Base-by-base conservation (phyloP, 2,113 vertebrate genomes). In the Synchiropus splendidus region DNA sequence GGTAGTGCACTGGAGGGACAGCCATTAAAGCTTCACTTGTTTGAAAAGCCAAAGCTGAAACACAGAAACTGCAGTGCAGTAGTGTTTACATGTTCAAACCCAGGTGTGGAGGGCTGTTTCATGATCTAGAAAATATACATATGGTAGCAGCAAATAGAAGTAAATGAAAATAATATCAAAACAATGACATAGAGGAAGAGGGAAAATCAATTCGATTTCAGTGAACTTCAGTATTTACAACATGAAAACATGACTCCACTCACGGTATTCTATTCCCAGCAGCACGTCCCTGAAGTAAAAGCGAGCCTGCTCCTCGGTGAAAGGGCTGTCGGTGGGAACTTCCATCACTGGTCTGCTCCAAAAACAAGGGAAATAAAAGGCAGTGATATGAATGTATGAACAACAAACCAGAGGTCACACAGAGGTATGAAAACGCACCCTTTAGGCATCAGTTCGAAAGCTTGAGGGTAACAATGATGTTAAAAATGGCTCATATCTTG, bases 221-320 rank as follows among this genome's bases (percentile, higher is more conserved):
- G 15, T 39, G 5, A 21, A 18, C 6, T 10, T 15, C 3, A 18
- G 11, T 11, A 18, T 3, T 5, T 12, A 15, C 4, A 15, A 42
- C 13, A 42, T 31, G 16, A 6, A 1, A 18, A 2, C 16, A 41
- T 2, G 10, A 27, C 4, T 12, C 3, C 21, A 47, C 91, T 87
- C 77, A 98, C 94, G 67, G 73, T 98, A 98, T 75, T 98, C 94
- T 0, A 94, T 92, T 67, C 94, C 94, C 75, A 98, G 61, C 52
- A 96, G 78, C 3, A 98, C 64, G 40, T 98, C 94, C 75, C 86
- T 80, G 73, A 98, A 90, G 82, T 94, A 93, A 65, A 89, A 82
- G n/a, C 81, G 75, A 40, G 92, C 87, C 81, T 89, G 89, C 18
- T 93, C 87, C 73, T 98, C 94, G 0, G 84, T 71, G 61, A 97